phyloP scores from a whole-genome alignment of 2,797 vertebrate species.

The Scyliorhinus canicula region DNA sequence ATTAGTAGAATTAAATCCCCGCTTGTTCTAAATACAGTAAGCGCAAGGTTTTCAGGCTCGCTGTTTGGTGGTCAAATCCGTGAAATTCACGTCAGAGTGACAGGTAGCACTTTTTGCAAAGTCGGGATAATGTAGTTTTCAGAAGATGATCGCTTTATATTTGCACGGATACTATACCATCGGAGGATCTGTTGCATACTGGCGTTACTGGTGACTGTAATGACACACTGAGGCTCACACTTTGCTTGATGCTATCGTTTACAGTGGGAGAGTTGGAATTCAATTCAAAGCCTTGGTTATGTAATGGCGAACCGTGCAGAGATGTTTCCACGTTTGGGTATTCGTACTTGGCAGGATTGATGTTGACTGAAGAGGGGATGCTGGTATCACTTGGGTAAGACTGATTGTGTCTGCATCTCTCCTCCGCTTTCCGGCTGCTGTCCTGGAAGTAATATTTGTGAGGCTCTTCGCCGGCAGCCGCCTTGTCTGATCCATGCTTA shows the following conservation, averaged over 20 bases:
- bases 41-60: not conserved
- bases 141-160: not conserved
- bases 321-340: conserved; percentile 64
- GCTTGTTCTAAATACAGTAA: not conserved
- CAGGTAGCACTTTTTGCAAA: conserved; percentile 2
- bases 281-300: conserved; percentile 54
- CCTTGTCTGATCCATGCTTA: conserved; percentile 54
- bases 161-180: conserved; percentile 61
- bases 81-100: conserved; percentile 14
- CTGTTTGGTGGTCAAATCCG: not conserved
- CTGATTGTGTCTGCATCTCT: conserved; percentile 60
- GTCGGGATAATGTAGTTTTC: not conserved
- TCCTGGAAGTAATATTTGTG: conserved; percentile 68
- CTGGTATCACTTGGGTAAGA: conserved; percentile 62
- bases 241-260: conserved; percentile 64
- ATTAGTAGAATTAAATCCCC: not conserved
- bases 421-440: conserved; percentile 61
- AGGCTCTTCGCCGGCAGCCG: conserved; percentile 68
- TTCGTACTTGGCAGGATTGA: conserved; percentile 63
- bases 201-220: conserved; percentile 62
- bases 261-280: conserved; percentile 57
- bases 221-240: conserved; percentile 67
- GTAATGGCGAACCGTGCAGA: conserved; percentile 58
- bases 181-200: conserved; percentile 71
- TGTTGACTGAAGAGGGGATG: conserved; percentile 52